phyloP scores from a whole-genome alignment of 1,140 invertebrate species.

The Wasmannia auropunctata region DNA sequence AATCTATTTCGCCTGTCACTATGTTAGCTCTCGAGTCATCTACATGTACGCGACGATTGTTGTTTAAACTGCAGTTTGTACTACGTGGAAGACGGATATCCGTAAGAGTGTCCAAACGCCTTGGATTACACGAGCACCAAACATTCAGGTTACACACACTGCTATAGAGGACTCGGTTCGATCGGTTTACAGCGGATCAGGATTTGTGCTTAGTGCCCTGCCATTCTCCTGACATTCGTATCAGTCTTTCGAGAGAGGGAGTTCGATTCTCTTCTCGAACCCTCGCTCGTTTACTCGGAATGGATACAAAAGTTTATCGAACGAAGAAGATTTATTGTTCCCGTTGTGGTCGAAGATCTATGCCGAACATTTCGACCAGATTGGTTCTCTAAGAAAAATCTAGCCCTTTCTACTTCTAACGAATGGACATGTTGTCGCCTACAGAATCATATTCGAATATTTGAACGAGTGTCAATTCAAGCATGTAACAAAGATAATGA shows the following conservation, averaged over 20 bases:
- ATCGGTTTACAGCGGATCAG: constrained; percentile 37
- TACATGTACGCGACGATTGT: constrained; percentile 64
- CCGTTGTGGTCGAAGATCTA: constrained; percentile 62
- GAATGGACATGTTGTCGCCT: background rate
- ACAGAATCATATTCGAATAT: constrained; percentile 10
- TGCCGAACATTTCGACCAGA: constrained; percentile 10
- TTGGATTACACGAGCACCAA: constrained; percentile 60
- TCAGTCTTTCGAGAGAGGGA: constrained; percentile 40
- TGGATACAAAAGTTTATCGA: constrained; percentile 54
- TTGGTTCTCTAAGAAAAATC: constrained; percentile 47
- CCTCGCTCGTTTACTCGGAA: background rate
- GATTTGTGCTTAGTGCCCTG: constrained; percentile 23
- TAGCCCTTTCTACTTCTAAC: constrained; percentile 35
- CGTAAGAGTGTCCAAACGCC: constrained; percentile 59
- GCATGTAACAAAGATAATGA: background rate
- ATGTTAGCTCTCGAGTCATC: constrained; percentile 53
- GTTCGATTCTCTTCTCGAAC: background rate
- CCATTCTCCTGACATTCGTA: constrained; percentile 1
- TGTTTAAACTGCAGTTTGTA: constrained; percentile 77
- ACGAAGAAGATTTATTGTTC: constrained; percentile 65
- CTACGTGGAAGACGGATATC: constrained; percentile 81
- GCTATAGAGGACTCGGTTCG: constrained; percentile 24
- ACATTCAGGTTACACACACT: constrained; percentile 21
- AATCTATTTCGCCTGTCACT: constrained; percentile 34
- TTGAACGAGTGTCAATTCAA: background rate